phyloP scores from a whole-genome alignment of 2,113 vertebrate species.

The Rhabdomys dilectus region DNA sequence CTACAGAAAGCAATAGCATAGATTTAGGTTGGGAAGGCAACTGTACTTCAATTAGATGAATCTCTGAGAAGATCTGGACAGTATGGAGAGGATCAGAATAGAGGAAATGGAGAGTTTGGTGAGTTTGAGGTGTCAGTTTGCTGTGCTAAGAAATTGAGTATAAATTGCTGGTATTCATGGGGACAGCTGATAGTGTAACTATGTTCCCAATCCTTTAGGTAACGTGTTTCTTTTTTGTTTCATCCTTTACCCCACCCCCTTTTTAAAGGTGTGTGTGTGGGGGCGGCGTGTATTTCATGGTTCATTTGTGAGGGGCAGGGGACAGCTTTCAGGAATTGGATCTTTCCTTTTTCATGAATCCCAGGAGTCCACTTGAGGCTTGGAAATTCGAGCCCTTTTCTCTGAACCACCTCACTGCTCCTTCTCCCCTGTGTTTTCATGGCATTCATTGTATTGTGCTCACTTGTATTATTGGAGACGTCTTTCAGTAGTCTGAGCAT shows the following conservation, averaged over 20 bases:
- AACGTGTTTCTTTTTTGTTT: not conserved
- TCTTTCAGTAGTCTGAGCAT: not conserved
- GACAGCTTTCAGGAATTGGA: not conserved
- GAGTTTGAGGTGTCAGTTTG: slow-evolving; percentile 13
- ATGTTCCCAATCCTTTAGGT: not conserved
- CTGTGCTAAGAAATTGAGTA: not conserved
- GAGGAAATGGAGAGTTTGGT: not conserved
- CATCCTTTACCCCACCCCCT: not conserved
- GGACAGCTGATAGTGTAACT: not conserved
- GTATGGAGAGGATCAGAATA: not conserved
- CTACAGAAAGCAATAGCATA: not conserved
- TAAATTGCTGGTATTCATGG: not conserved
- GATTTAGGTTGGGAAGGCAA: too few relatives aligned
- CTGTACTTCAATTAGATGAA: not conserved
- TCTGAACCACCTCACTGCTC: not conserved
- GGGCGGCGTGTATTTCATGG: not conserved
- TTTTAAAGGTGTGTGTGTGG: not conserved
- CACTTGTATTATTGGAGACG: not conserved
- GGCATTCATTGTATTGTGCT: not conserved
- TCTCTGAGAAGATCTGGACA: not conserved
- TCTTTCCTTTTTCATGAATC: not conserved
- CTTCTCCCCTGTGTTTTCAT: not conserved
- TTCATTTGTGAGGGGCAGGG: not conserved
- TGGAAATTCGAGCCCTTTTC: not conserved
- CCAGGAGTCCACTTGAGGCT: too few relatives aligned